Percentiles rank a stretch among this genome's conserved stretches.
phyloP scores from a whole-genome alignment of 2,797 vertebrate genomes.

The Sebastes taczanowskii region DNA sequence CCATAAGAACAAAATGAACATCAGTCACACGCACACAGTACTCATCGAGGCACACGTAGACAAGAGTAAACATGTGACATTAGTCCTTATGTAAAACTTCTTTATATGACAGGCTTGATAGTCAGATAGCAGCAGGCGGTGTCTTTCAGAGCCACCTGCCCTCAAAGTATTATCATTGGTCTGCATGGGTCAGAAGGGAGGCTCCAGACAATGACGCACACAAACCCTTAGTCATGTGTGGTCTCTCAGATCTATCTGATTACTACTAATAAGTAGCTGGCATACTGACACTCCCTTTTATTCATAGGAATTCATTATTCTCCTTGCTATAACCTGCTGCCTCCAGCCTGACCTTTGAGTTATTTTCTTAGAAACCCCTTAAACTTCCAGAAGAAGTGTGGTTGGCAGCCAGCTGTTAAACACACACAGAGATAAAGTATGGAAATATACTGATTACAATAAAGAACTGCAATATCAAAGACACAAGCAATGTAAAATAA shows the following conservation, averaged over 20 bases:
- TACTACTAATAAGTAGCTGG: not conserved
- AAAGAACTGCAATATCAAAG: not conserved
- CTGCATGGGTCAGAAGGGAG: constrained; percentile 12
- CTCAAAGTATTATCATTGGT: constrained; percentile 30
- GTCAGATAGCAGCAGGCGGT: constrained; percentile 33
- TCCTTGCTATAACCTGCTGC: not conserved
- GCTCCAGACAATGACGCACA: constrained; percentile 63
- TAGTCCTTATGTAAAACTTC: constrained; percentile 18
- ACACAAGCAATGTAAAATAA: not conserved
- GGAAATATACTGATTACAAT: not conserved
- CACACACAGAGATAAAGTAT: not conserved
- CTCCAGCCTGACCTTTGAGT: not conserved
- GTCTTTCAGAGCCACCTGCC: not conserved
- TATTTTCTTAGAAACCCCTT: not conserved
- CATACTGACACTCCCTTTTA: not conserved
- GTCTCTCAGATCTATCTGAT: constrained; percentile 49
- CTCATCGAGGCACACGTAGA: not conserved
- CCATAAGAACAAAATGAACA: constrained; percentile 6
- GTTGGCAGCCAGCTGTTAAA: not conserved
- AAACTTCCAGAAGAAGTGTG: not conserved
- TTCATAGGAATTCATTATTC: not conserved
- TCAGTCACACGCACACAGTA: constrained; percentile 1
- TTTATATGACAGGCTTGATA: constrained; percentile 18
- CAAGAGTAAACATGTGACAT: not conserved
- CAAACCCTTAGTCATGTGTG: constrained; percentile 14